phyloP scores from a whole-genome alignment of 2,797 vertebrate genomes.

The Tenualosa thibaudeaui region DNA sequence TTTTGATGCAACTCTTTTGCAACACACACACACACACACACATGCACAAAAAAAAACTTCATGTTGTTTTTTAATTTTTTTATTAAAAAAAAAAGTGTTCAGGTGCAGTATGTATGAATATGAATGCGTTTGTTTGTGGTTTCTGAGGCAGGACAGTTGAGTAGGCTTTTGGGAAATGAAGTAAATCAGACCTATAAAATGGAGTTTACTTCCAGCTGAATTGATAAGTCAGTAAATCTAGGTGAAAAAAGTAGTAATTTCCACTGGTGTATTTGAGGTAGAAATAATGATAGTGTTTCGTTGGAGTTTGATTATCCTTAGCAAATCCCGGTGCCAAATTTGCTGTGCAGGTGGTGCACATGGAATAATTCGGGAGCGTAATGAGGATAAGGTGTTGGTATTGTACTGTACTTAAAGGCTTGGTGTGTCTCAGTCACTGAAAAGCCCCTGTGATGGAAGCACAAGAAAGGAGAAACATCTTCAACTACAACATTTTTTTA shows the following conservation, averaged over 20 bases:
- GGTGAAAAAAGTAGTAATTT: slow-evolving; percentile 58
- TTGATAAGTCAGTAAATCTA: slow-evolving; percentile 75
- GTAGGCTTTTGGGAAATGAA: slow-evolving; percentile 76
- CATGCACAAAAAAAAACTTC: background rate
- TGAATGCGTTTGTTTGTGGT: slow-evolving; percentile 69
- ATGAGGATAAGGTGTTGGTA: slow-evolving; percentile 80
- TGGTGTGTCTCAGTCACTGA: slow-evolving; percentile 67
- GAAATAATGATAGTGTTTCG: slow-evolving; percentile 85
- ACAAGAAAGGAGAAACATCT: slow-evolving; percentile 23
- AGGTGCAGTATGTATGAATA: slow-evolving; percentile 54
- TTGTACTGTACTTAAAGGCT: slow-evolving; percentile 73
- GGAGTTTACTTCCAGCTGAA: slow-evolving; percentile 83
- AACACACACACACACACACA: slow-evolving; percentile 18
- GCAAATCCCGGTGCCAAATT: slow-evolving; percentile 84
- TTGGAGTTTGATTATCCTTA: slow-evolving; percentile 82
- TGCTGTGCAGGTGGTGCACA: slow-evolving; percentile 85
- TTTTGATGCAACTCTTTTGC: slow-evolving; percentile 27
- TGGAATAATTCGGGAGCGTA: slow-evolving; percentile 81
- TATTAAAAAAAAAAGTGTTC: background rate
- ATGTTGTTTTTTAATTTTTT: background rate
- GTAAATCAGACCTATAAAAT: slow-evolving; percentile 80
- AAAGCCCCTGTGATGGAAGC: slow-evolving; percentile 34
- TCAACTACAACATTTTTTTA: background rate
- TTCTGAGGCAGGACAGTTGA: slow-evolving; percentile 61
- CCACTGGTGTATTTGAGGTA: slow-evolving; percentile 71